Conservation (phyloP, 2,888 invertebrate genomes). For the Chrysolina haemoptera region DNA sequence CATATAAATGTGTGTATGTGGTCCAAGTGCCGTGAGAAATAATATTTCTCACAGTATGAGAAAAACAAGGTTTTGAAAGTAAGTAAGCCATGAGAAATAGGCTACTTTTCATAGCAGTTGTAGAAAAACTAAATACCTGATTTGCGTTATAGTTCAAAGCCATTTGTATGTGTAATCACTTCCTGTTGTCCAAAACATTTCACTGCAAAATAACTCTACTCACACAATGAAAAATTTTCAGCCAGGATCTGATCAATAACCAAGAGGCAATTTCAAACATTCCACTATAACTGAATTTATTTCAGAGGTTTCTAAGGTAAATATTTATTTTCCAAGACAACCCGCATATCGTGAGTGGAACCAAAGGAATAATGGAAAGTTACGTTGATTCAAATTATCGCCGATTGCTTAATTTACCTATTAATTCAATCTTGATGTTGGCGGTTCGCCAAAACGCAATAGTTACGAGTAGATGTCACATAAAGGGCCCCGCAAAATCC, state of each 20-base stretch:
- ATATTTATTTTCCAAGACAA: constrained; percentile 51
- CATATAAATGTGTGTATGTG: no score
- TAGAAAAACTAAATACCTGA: no score
- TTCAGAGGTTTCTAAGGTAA: constrained; percentile 50
- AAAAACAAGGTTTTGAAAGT: no score
- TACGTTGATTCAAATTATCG: constrained; percentile 40
- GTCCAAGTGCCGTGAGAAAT: no score
- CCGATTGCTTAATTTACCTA: constrained; percentile 17
- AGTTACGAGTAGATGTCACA: not conserved
- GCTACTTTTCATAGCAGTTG: no score
- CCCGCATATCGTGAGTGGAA: constrained; percentile 34
- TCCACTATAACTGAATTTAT: constrained; percentile 24
- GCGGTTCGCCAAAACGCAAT: not conserved
- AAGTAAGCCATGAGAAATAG: no score
- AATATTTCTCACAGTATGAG: no score
- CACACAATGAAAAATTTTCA: not conserved
- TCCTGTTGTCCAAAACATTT: not conserved
- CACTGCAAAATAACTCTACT: not conserved
- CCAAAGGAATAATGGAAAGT: constrained; percentile 35
- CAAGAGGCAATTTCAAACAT: constrained; percentile 33
- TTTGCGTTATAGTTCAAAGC: constrained; percentile 51
- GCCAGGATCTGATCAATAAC: constrained; percentile 22
- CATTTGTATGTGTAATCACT: constrained; percentile 38
- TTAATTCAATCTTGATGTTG: constrained; percentile 16
- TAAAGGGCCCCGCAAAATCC: not conserved